These are phyloP conservation scores for Sphaeramia orbicularis DNA, from an alignment of 2,797 vertebrate genomes.

Conservation along the genomic window DNA sequence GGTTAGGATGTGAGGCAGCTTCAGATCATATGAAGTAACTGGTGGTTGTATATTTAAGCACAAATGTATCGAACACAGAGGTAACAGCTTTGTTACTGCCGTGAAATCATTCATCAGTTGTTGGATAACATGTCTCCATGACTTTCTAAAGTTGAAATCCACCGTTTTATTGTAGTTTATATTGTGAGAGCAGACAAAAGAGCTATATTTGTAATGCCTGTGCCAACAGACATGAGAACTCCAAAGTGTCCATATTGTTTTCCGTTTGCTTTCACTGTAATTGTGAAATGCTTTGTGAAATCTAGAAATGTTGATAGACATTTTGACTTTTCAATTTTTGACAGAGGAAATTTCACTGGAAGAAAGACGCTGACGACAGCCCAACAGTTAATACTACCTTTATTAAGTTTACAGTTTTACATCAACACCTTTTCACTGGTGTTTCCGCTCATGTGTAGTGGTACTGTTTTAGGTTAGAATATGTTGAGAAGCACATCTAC, in stretches of 20 bases:
- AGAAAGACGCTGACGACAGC: background rate
- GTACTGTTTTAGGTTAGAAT: slow-evolving; percentile 5
- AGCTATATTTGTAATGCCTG: slow-evolving; percentile 25
- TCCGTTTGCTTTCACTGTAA: slow-evolving; percentile 29
- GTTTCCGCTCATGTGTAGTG: slow-evolving; percentile 20
- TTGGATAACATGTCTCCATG: background rate
- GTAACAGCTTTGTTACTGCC: slow-evolving; percentile 20
- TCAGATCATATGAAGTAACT: slow-evolving; percentile 24
- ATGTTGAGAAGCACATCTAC: slow-evolving; percentile 16
- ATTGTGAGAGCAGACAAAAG: slow-evolving; percentile 4
- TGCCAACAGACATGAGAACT: slow-evolving; percentile 42
- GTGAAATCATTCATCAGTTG: slow-evolving; percentile 7
- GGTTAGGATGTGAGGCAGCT: slow-evolving; percentile 18
- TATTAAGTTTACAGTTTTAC: slow-evolving; percentile 23
- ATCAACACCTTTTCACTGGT: slow-evolving; percentile 8
- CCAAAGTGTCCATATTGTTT: slow-evolving; percentile 30
- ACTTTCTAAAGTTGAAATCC: background rate
- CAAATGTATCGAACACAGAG: slow-evolving; percentile 17
- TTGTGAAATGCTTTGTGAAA: slow-evolving; percentile 24
- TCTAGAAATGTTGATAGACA: background rate
- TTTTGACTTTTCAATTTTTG: slow-evolving; percentile 13
- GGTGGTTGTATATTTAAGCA: slow-evolving; percentile 16
- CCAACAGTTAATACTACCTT: background rate
- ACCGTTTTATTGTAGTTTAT: slow-evolving; percentile 18
- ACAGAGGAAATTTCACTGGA: background rate